Conservation (phyloP, 2,797 vertebrate genomes). For the Huso huso region DNA sequence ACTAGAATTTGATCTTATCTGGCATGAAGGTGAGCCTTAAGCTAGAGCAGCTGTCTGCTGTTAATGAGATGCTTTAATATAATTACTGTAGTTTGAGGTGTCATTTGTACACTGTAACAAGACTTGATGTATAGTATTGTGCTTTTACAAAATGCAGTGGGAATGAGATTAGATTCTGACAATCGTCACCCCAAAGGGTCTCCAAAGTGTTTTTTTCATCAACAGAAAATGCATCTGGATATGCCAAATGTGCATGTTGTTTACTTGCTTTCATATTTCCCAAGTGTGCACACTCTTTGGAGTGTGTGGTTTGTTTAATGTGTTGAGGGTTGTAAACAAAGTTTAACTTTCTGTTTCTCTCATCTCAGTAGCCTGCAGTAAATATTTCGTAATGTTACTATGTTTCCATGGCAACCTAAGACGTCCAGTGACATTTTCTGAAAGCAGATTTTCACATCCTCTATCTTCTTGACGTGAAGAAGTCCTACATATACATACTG, state of each 20-base stretch:
- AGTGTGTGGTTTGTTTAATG: too few relatives aligned
- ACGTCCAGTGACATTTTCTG: too few relatives aligned
- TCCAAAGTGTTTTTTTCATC: too few relatives aligned
- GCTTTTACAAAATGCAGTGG: neutral
- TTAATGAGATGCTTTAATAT: slow-evolving; percentile 7
- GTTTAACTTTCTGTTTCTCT: slow-evolving; percentile 38
- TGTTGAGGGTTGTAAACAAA: slow-evolving; percentile 6
- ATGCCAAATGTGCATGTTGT: neutral
- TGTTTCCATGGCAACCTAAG: too few relatives aligned
- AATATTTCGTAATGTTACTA: neutral
- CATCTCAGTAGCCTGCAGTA: slow-evolving; percentile 23
- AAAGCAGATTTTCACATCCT: too few relatives aligned
- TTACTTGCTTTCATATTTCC: slow-evolving; percentile 18
- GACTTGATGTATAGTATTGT: neutral
- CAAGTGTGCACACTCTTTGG: neutral
- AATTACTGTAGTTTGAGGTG: neutral
- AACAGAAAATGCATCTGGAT: too few relatives aligned
- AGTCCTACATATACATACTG: too few relatives aligned
- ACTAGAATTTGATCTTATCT: slow-evolving; percentile 2
- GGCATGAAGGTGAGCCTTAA: slow-evolving; percentile 8
- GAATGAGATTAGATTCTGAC: neutral
- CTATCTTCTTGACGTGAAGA: too few relatives aligned
- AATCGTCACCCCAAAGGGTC: too few relatives aligned
- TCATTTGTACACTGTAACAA: neutral
- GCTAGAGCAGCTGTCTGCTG: slow-evolving; percentile 6